phyloP scores from a whole-genome alignment of 2,888 invertebrate species.

The Drosophila paramelanica region DNA sequence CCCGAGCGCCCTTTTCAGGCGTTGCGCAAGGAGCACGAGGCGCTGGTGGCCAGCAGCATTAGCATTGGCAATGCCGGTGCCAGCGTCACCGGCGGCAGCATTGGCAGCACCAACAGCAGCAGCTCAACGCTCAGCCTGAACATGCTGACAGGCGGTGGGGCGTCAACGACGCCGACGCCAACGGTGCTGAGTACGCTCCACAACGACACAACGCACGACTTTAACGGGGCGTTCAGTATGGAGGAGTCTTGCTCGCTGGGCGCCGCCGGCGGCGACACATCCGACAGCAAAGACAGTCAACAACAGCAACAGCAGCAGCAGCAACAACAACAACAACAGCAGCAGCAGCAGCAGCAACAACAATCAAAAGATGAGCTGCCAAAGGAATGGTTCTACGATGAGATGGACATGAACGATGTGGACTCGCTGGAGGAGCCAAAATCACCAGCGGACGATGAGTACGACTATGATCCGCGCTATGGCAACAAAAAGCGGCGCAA shows the following conservation, averaged over 20 bases:
- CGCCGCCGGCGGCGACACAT: slow-evolving; percentile 85
- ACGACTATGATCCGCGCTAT: slow-evolving; percentile 91
- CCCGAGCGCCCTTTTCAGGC: slow-evolving; percentile 85
- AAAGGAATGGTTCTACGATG: slow-evolving; percentile 96
- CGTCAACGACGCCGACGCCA: slow-evolving; percentile 63
- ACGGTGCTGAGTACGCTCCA: slow-evolving; percentile 63
- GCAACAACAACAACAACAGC: slow-evolving; percentile 91
- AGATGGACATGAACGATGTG: slow-evolving; percentile 95
- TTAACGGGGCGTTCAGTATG: slow-evolving; percentile 83
- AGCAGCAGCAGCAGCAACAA: slow-evolving; percentile 85
- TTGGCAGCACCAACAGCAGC: slow-evolving; percentile 44
- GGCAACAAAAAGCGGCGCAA: slow-evolving; percentile 85
- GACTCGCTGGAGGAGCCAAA: slow-evolving; percentile 96
- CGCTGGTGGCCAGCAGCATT: slow-evolving; percentile 70
- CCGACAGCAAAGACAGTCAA: slow-evolving; percentile 93
- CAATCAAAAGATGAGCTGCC: slow-evolving; percentile 89
- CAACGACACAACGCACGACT: slow-evolving; percentile 79
- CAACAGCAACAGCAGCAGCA: slow-evolving; percentile 86
- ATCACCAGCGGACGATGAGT: slow-evolving; percentile 95
- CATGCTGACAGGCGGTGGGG: slow-evolving; percentile 62
- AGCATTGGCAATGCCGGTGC: slow-evolving; percentile 35
- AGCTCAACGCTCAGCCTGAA: slow-evolving; percentile 65
- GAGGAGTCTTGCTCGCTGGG: slow-evolving; percentile 85
- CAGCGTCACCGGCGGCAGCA: slow-evolving; percentile 26
- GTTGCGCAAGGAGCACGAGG: slow-evolving; percentile 83